A percentile compares a stretch with the other conserved stretches of the same genome.
Conservation (phyloP, 2,797 vertebrate genomes). For the Muscicapa striata region DNA sequence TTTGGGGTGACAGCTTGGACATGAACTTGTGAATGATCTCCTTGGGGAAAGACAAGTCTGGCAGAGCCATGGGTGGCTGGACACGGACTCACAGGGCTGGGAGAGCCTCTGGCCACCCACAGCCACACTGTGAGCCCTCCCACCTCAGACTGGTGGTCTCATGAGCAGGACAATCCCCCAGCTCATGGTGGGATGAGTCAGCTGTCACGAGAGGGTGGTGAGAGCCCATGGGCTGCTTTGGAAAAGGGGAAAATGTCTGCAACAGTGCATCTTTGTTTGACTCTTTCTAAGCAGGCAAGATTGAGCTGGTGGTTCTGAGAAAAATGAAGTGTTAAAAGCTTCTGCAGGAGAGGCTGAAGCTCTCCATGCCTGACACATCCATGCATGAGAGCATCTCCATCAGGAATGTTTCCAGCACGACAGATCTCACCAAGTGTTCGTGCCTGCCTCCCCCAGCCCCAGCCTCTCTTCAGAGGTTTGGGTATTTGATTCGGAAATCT, state of each 20-base stretch:
- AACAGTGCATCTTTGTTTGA: background rate
- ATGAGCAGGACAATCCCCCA: background rate
- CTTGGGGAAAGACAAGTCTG: background rate
- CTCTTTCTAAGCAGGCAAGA: background rate
- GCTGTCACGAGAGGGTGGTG: background rate
- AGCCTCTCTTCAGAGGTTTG: background rate
- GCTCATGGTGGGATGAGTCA: background rate
- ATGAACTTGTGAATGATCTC: background rate
- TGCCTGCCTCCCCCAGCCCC: background rate
- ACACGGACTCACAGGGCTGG: background rate
- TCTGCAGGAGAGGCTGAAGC: background rate
- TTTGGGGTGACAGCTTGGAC: background rate
- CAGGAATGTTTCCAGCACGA: background rate
- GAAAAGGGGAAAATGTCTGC: background rate
- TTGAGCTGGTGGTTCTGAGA: background rate
- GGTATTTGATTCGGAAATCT: background rate
- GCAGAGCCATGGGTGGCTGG: background rate
- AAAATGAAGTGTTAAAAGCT: background rate
- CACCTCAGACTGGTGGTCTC: background rate
- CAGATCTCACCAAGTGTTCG: background rate
- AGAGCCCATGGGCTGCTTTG: background rate
- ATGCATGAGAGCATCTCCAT: background rate
- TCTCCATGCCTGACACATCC: background rate
- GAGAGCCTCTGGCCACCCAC: background rate
- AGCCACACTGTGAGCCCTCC: background rate